phyloP scores from a whole-genome alignment of 1,140 invertebrate genomes.

The Drosophila guanche region DNA sequence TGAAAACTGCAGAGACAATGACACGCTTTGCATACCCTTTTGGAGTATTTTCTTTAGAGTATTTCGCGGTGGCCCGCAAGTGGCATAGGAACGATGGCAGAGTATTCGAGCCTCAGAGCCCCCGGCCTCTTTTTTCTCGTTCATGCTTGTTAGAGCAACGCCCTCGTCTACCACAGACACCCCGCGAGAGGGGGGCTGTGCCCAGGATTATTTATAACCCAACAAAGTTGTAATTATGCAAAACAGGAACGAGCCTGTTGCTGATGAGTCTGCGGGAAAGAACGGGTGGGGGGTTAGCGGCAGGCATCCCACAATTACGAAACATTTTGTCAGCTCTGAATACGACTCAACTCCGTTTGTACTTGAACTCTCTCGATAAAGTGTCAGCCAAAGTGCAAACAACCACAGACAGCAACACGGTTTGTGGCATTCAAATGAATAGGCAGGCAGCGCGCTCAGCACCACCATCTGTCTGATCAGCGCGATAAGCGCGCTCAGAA shows the following conservation, averaged over 20 bases:
- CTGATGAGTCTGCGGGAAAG: neutral
- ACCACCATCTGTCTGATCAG: conserved; percentile 49
- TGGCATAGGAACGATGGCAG: too few relatives aligned
- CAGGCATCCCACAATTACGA: conserved; percentile 47
- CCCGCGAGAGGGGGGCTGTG: neutral
- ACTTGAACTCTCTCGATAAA: conserved; percentile 62
- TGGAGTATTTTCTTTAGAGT: too few relatives aligned
- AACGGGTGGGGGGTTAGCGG: neutral
- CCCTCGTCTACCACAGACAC: conserved; percentile 37
- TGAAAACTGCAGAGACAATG: conserved; percentile 35
- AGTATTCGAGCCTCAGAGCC: too few relatives aligned
- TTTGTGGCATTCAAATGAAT: conserved; percentile 69
- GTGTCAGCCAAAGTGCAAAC: conserved; percentile 48
- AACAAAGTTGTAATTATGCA: conserved; percentile 72
- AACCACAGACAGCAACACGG: conserved; percentile 44
- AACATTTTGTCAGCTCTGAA: conserved; percentile 36
- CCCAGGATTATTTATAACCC: conserved; percentile 62
- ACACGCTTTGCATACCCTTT: neutral
- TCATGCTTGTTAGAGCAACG: conserved; percentile 73
- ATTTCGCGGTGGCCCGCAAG: too few relatives aligned
- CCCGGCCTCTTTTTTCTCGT: conserved; percentile 14
- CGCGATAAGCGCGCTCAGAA: conserved; percentile 58
- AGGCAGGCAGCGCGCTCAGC: conserved; percentile 35
- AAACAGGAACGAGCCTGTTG: conserved; percentile 37
- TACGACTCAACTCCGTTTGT: conserved; percentile 45